Conservation (phyloP, 2,888 invertebrate species). For the Alloscopus bannaensis region DNA sequence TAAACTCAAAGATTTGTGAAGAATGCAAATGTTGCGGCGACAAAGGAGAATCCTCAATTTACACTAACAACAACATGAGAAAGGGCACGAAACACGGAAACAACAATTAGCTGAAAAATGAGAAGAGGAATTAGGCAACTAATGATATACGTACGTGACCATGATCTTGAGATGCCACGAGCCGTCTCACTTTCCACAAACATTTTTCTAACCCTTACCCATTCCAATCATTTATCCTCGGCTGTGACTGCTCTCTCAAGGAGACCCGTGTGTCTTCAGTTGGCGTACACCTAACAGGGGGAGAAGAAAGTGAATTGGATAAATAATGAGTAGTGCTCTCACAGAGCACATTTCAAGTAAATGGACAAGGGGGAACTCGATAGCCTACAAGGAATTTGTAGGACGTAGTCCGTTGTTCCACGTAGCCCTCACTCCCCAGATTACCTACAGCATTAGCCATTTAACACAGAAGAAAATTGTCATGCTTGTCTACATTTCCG, state of each 20-base stretch:
- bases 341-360: too few species aligned
- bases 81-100: constrained; percentile 30
- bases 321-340: constrained; percentile 45
- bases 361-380: too few species aligned
- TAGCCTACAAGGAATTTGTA: too few species aligned
- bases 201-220: constrained; percentile 57
- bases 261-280: too few species aligned
- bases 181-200: constrained; percentile 32
- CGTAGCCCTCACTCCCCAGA: constrained; percentile 35
- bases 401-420: too few species aligned
- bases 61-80: too few species aligned
- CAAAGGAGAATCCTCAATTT: constrained; percentile 23
- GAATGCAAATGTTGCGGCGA: constrained; percentile 23
- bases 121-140: constrained; percentile 6
- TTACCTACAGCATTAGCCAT: constrained; percentile 48
- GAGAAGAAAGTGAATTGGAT: constrained; percentile 51
- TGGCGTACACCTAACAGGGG: constrained; percentile 56
- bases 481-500: constrained; percentile 54
- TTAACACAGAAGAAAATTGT: constrained; percentile 47
- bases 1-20: not conserved
- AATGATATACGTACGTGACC: constrained; percentile 45
- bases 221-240: constrained; percentile 44
- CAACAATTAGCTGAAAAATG: constrained; percentile 39
- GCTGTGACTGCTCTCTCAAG: constrained; percentile 1
- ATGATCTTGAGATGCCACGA: constrained; percentile 48